These are phyloP conservation scores for Gymnopithys bicolor DNA, from an alignment of 2,797 vertebrate genomes.

Conservation along the genomic window DNA sequence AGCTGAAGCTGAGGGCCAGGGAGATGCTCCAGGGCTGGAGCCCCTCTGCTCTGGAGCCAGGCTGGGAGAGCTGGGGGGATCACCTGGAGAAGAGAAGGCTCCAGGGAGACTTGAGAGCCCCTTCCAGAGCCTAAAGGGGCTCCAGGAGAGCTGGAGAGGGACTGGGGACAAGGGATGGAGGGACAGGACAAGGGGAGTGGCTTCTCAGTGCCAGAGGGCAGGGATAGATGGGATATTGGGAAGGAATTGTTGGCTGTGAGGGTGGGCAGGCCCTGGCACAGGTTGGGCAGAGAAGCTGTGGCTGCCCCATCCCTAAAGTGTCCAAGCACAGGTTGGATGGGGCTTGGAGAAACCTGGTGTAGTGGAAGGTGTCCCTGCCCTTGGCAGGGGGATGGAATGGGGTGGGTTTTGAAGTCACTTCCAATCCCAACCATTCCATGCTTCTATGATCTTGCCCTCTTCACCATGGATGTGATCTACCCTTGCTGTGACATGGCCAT, in stretches of 20 bases:
- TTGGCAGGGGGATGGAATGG: background rate
- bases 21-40: background rate
- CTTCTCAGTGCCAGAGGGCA: background rate
- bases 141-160: background rate
- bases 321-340: too few relatives aligned
- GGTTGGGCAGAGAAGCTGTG: background rate
- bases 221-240: background rate
- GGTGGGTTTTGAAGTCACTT: fast-evolving
- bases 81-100: background rate
- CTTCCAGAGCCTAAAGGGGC: background rate
- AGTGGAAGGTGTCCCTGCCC: background rate
- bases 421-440: background rate
- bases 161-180: background rate
- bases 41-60: background rate
- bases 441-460: background rate
- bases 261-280: too few relatives aligned
- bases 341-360: too few relatives aligned
- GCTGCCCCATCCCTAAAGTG: background rate
- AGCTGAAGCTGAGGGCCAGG: background rate
- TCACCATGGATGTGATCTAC: too few relatives aligned
- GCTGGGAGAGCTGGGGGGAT: background rate
- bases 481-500: background rate
- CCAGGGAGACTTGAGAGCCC: background rate
- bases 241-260: too few relatives aligned
- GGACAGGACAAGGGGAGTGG: background rate